Conservation (phyloP, 1,140 invertebrate genomes). For the Drosophila ohnishii region DNA sequence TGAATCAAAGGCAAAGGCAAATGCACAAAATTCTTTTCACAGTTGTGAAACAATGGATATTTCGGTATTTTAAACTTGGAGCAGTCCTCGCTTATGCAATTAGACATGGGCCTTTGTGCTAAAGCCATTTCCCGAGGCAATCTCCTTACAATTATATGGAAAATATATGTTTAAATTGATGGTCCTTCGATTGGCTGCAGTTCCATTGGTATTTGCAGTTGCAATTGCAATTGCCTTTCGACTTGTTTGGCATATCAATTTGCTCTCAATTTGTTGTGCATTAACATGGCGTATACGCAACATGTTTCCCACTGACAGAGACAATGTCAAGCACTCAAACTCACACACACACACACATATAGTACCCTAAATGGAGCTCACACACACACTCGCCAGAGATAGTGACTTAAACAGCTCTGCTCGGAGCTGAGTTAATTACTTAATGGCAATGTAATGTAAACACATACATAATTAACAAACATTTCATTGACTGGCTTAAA, state of each 20-base stretch:
- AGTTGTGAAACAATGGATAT: constrained; percentile 8
- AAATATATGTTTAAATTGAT: constrained; percentile 35
- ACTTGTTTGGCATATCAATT: constrained; percentile 52
- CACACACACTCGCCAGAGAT: constrained; percentile 2
- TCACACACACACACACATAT: constrained; percentile 10
- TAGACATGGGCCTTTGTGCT: constrained; percentile 12
- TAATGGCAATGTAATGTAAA: constrained; percentile 78
- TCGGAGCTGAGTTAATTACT: constrained; percentile 74
- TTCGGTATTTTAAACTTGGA: background rate
- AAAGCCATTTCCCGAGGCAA: background rate
- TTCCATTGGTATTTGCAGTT: constrained; percentile 10
- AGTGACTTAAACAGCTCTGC: constrained; percentile 50
- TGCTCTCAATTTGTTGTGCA: constrained; percentile 52
- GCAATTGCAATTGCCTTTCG: constrained; percentile 19
- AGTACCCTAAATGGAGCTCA: constrained; percentile 16
- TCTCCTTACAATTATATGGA: constrained; percentile 25
- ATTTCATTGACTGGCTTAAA: constrained; percentile 75
- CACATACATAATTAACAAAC: constrained; percentile 78
- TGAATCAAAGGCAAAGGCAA: constrained; percentile 20
- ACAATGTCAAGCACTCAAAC: constrained; percentile 26
- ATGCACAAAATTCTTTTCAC: constrained; percentile 23
- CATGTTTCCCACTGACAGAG: constrained; percentile 27
- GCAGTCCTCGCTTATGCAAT: constrained; percentile 12
- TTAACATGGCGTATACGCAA: constrained; percentile 59
- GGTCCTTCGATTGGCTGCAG: constrained; percentile 6